Evolutionary conservation across 2,113 vertebrate genomes (phyloP), one percentile per base, ranked within the genome.

Genomic region (Callopanchax toddi): DNA sequence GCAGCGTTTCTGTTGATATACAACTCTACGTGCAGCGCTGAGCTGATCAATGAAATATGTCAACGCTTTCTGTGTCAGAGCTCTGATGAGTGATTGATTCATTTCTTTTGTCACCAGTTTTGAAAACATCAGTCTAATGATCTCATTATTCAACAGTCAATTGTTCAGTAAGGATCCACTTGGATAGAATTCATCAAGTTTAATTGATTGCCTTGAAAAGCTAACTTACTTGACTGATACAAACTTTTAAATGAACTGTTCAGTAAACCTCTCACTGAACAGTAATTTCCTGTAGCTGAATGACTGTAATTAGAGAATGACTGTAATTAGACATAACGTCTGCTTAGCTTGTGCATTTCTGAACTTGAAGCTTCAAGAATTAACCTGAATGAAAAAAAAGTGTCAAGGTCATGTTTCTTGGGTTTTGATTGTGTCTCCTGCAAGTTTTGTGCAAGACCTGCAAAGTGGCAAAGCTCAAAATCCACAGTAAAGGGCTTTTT

Each of bases 31-130:
- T 15, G 40, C 20, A 48, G 51, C 54, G 40, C 39, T 20, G 26
- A 5, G 17, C 55, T 23, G 48, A 77, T 76, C 71, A 42, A 44
- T 74, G 22, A 4, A 36, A 58, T 34, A 36, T 63, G 55, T 11
- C 6, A 11, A 44, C 20, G 52, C 56, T 61, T 22, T 45, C 46
- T 67, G 66, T 67, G 71, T 58, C 51, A 69, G 20, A 18, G 48
- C 60, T 67, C 58, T 57, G 43, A 75, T 70, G 58, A 65, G 65
- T 37, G 67, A 57, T 79, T 25, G 55, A 26, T 37, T 51, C 26
- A 54, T 60, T 74, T 46, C 16, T 25, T 78, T 42, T 42, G 9
- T 42, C 9, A 16, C 13, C 18, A 36, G 40, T 36, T 23, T 54
- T 39, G 57, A 11, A 57, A 20, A 1, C 21, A 55, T 21, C 42